phyloP scores from a whole-genome alignment of 2,888 invertebrate genomes.

The Cheilosia scutellata region DNA sequence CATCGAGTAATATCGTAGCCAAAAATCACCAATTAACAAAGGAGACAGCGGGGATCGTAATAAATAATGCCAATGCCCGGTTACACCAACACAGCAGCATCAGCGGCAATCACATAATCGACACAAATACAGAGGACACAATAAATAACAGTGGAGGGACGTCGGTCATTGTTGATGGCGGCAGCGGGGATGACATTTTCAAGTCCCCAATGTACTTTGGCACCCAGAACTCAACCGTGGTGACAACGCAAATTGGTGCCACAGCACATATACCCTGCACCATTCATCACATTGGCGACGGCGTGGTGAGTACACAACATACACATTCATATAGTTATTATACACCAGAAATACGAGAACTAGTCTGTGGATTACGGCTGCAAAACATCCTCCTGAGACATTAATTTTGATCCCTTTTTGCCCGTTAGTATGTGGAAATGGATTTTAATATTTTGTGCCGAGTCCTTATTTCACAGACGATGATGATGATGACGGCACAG shows the following conservation, averaged over 20 bases:
- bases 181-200: slow-evolving; percentile 82
- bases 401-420: slow-evolving; percentile 57
- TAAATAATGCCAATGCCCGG: slow-evolving; percentile 64
- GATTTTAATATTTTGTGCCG: slow-evolving; percentile 48
- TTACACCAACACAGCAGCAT: slow-evolving; percentile 52
- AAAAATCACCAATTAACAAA: slow-evolving; percentile 79
- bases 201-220: slow-evolving; percentile 91
- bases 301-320: slow-evolving; percentile 89
- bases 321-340: slow-evolving; percentile 14
- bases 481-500: neutral
- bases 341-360: neutral
- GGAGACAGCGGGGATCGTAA: slow-evolving; percentile 79
- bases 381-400: slow-evolving; percentile 35
- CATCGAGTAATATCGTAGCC: slow-evolving; percentile 74
- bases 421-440: slow-evolving; percentile 10
- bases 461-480: neutral
- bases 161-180: slow-evolving; percentile 78
- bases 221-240: slow-evolving; percentile 92
- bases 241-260: slow-evolving; percentile 93
- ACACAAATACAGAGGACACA: slow-evolving; percentile 76
- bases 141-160: slow-evolving; percentile 72
- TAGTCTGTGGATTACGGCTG: neutral
- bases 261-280: slow-evolving; percentile 93
- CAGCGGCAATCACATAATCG: slow-evolving; percentile 68
- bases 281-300: slow-evolving; percentile 93